These are phyloP conservation scores for Pimephales promelas DNA, from an alignment of 2,113 vertebrate species.

Conservation along the genomic window DNA sequence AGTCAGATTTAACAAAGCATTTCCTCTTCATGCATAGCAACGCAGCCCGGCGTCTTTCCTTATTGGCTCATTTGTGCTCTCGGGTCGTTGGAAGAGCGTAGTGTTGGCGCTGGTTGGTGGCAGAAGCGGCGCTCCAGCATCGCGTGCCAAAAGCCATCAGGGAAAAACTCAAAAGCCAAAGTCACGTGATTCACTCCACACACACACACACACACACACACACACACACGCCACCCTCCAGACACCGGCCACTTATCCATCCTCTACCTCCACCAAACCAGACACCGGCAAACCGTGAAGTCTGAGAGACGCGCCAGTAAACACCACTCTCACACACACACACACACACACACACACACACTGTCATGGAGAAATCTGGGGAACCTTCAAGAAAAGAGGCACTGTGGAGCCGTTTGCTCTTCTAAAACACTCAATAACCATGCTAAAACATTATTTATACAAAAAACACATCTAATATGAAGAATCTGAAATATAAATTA, in stretches of 20 bases:
- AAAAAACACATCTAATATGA: neutral
- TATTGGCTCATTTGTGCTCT: slow-evolving; percentile 39
- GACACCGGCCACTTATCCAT: slow-evolving; percentile 68
- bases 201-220: too few species aligned
- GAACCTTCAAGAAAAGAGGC: neutral
- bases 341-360: too few species aligned
- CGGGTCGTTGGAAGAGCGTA: neutral
- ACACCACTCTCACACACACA: too few species aligned
- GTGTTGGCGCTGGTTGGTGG: slow-evolving; percentile 5
- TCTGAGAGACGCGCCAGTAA: too few species aligned
- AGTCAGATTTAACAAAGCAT: slow-evolving; percentile 7
- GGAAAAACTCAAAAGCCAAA: slow-evolving; percentile 65
- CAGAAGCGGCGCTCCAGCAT: slow-evolving; percentile 56
- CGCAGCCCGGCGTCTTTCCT: slow-evolving; percentile 24
- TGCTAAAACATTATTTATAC: neutral
- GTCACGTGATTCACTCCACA: slow-evolving; percentile 56
- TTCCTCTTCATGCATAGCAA: slow-evolving; percentile 39
- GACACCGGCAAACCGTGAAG: too few species aligned
- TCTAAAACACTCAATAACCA: neutral
- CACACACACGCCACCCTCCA: too few species aligned
- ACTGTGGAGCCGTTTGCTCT: neutral
- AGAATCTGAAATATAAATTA: neutral
- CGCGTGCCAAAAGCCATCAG: slow-evolving; percentile 75
- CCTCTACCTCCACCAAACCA: slow-evolving; percentile 43
- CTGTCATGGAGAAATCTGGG: neutral